These are phyloP conservation scores for Pseudomugil gertrudae DNA, from an alignment of 2,797 vertebrate species.

Conservation along the genomic window DNA sequence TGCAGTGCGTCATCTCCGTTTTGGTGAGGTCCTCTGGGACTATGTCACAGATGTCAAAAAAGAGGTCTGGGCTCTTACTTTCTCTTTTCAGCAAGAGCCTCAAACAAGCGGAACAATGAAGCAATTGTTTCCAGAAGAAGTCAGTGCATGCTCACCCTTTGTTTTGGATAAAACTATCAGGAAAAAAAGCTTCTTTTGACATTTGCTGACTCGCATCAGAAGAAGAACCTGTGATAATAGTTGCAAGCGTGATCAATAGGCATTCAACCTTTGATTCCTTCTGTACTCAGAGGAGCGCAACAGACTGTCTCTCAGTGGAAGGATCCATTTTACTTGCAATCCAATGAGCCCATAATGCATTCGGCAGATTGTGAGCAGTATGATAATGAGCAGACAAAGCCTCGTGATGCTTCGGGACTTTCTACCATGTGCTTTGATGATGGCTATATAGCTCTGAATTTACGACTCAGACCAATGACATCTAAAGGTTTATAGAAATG, in stretches of 20 bases:
- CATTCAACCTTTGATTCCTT: neutral
- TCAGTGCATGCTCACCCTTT: neutral
- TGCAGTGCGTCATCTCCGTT: conserved; percentile 10
- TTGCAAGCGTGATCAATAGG: neutral
- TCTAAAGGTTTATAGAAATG: conserved; percentile 12
- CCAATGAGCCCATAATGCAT: neutral
- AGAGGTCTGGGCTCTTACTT: conserved; percentile 41
- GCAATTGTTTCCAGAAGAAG: conserved; percentile 9
- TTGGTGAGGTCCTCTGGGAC: conserved; percentile 25
- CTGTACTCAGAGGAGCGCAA: neutral
- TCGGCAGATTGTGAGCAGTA: neutral
- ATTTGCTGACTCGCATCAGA: neutral
- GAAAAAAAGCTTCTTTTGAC: no score
- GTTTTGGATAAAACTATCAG: no score
- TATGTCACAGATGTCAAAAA: conserved; percentile 51
- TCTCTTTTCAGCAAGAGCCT: conserved; percentile 28
- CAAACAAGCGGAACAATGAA: conserved; percentile 9
- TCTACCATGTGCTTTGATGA: neutral
- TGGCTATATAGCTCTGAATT: neutral
- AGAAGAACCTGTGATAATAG: neutral
- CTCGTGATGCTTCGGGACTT: conserved; percentile 4
- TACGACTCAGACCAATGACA: neutral
- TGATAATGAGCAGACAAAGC: conserved; percentile 6
- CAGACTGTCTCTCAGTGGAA: neutral
- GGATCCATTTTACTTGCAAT: neutral